A percentile compares a stretch with the other conserved stretches of the same genome.
Conservation (phyloP, 1,140 invertebrate species). For the Eupristina koningsbergeri region DNA sequence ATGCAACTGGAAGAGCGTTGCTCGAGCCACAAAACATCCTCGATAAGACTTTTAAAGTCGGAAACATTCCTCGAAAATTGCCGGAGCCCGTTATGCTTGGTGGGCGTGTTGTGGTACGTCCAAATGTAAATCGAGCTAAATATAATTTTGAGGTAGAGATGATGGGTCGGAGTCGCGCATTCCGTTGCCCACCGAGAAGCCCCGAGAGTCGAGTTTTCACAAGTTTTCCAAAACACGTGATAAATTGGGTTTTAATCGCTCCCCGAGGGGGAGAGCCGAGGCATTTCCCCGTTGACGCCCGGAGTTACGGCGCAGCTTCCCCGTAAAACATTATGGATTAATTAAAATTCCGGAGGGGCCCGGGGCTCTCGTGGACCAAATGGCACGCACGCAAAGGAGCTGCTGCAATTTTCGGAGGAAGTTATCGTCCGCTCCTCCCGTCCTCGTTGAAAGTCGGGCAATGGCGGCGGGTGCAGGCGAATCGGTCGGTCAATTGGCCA, state of each 20-base stretch:
- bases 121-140: neutral
- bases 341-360: neutral
- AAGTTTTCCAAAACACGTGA: neutral
- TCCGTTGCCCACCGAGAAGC: too few species aligned
- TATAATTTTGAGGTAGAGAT: neutral
- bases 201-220: too few species aligned
- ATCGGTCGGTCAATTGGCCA: too few species aligned
- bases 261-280: neutral
- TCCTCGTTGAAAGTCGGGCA: too few species aligned
- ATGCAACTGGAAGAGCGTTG: too few species aligned
- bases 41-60: neutral
- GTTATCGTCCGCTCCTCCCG: too few species aligned
- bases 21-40: neutral
- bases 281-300: neutral
- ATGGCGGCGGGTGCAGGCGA: too few species aligned
- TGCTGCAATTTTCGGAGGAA: too few species aligned
- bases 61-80: neutral
- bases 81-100: neutral
- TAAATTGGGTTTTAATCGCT: neutral
- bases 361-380: neutral
- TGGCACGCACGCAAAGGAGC: neutral
- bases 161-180: neutral
- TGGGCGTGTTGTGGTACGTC: neutral
- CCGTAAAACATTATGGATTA: neutral
- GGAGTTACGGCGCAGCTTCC: neutral